Evolutionary conservation across 2,113 vertebrate species (phyloP).

Genomic region (Rhea pennata): DNA sequence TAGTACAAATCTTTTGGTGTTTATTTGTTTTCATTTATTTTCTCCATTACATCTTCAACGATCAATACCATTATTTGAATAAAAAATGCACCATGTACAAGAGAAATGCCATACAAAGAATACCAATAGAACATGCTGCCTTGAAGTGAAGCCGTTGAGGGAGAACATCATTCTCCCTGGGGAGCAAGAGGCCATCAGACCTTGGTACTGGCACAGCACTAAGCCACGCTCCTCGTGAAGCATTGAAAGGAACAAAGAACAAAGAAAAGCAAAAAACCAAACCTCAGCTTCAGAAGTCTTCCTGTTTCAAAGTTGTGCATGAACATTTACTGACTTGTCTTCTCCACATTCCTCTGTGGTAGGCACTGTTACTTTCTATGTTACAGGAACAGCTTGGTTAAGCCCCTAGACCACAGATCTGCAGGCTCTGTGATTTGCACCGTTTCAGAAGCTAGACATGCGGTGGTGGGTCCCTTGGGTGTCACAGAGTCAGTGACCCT

Average conservation of each 20-base stretch:
- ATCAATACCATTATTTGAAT: slow-evolving; percentile 63
- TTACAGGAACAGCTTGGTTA: neutral
- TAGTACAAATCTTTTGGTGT: neutral
- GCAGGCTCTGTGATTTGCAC: accelerated
- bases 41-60: neutral
- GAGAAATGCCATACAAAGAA: neutral
- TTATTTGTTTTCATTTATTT: slow-evolving; percentile 61
- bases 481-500: neutral
- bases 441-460: accelerated
- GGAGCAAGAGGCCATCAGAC: slow-evolving; percentile 44
- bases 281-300: slow-evolving; percentile 9
- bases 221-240: neutral
- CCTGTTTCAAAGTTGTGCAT: neutral
- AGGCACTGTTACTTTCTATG: neutral
- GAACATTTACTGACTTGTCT: neutral
- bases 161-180: neutral
- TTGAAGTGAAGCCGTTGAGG: slow-evolving; percentile 10
- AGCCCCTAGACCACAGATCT: accelerated
- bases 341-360: neutral
- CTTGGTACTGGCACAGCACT: neutral
- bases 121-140: neutral
- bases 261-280: neutral
- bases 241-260: neutral
- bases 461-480: accelerated
- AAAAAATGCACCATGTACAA: slow-evolving; percentile 4